Base-by-base conservation (phyloP, 2,797 vertebrate genomes). In the Notolepis coatsorum region DNA sequence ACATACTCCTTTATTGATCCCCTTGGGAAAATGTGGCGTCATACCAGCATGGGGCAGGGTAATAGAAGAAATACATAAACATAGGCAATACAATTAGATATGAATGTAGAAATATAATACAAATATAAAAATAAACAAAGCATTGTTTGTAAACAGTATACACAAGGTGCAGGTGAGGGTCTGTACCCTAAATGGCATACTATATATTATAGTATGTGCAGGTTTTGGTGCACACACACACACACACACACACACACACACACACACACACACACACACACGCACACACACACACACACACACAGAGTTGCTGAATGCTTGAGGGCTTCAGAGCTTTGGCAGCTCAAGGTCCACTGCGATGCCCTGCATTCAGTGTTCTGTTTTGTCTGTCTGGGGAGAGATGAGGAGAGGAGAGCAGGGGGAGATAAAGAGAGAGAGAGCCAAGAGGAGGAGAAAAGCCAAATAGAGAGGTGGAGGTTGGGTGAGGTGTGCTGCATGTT, bases 341-440 rank as follows among this genome's bases (percentile, higher is more conserved):
- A 56, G 65, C 56, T n/a, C 63, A 67, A 68, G 59, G 71, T 56
- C 49, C 61, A 43, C 48, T 58, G 65, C 67, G 77, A 78, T 55
- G 51, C 59, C 59, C 48, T 62, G 64, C 42, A 51, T 50, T 55
- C 56, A 30, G 41, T 55, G 55, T 67, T 30, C 41, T 51, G 17
- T 73, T 50, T n/a, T 12, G 23, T 15, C 65, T 56, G 38, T 56
- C 45, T 50, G 42, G 63, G 3, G 7, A 35, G 8, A 48, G 15
- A n/a, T 58, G 9, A 30, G 6, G 8, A 49, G 4, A 13, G 12
- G 21, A 38, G 33, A 5, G 21, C 21, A 47, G 42, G 12, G 42
- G 9, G 4, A n/a, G 10, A 20, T 15, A n/a, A n/a, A 10, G 15
- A 9, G 15, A 2, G 24, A 8, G 5, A 3, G 24, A 24, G 7